These are phyloP conservation scores for Anthonomus grandis DNA, from an alignment of 1,140 invertebrate species.

Conservation along the genomic window DNA sequence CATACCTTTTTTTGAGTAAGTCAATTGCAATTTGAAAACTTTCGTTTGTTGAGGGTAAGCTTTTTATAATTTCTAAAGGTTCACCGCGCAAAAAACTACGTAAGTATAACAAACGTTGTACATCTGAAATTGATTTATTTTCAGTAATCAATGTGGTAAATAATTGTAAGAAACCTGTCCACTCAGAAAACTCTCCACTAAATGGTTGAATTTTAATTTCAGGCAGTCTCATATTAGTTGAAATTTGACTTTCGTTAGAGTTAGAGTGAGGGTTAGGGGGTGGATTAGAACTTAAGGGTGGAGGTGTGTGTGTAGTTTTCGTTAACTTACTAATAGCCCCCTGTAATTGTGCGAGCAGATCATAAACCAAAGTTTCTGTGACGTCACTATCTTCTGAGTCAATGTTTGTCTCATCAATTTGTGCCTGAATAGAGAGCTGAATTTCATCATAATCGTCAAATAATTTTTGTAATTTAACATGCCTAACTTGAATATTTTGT, in stretches of 20 bases:
- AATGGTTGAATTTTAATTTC: slow-evolving; percentile 4
- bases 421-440: neutral
- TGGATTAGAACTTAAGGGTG: too few species aligned
- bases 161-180: slow-evolving; percentile 1
- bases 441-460: neutral
- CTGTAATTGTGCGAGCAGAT: neutral
- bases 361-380: neutral
- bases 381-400: neutral
- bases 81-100: slow-evolving; percentile 1
- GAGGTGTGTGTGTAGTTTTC: too few species aligned
- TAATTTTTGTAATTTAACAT: neutral
- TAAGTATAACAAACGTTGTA: slow-evolving; percentile 6
- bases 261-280: neutral
- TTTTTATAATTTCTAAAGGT: slow-evolving; percentile 2
- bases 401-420: neutral
- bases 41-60: neutral
- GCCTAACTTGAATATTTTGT: neutral
- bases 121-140: neutral
- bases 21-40: slow-evolving; percentile 6
- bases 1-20: neutral
- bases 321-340: neutral
- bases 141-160: neutral
- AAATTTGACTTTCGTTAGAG: neutral
- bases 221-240: slow-evolving; percentile 3
- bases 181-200: neutral